phyloP scores from a whole-genome alignment of 1,140 invertebrate species.

The Drosophila auraria region DNA sequence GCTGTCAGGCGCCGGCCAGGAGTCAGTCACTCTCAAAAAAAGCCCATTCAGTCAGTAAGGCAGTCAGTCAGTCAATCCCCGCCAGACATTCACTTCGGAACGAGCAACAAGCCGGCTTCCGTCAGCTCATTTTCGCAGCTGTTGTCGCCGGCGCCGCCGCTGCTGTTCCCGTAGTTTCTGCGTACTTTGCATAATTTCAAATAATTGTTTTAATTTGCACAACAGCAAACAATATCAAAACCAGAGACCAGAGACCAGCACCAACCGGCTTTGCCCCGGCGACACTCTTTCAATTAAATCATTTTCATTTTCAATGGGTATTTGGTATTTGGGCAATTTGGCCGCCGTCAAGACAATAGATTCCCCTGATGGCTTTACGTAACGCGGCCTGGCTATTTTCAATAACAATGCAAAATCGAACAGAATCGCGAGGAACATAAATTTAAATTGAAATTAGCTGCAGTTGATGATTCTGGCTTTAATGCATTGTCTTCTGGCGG shows the following conservation, averaged over 20 bases:
- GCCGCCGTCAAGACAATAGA: constrained; percentile 26
- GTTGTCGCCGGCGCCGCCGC: constrained; percentile 50
- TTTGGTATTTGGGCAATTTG: constrained; percentile 53
- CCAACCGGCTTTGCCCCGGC: constrained; percentile 43
- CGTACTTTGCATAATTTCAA: constrained; percentile 79
- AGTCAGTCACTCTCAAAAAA: constrained; percentile 44
- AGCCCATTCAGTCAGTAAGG: constrained; percentile 28
- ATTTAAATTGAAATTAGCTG: constrained; percentile 68
- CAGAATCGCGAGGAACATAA: constrained; percentile 62
- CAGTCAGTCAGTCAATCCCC: constrained; percentile 34
- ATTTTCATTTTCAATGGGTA: constrained; percentile 66
- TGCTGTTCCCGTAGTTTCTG: constrained; percentile 60
- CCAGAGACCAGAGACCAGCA: constrained; percentile 22
- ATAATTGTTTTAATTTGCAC: constrained; percentile 80
- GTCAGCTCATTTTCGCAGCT: constrained; percentile 73
- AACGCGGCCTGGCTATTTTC: constrained; percentile 43
- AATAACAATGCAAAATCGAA: constrained; percentile 73
- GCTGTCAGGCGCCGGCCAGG: constrained; percentile 33
- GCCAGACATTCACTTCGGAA: constrained; percentile 56
- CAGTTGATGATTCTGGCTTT: constrained; percentile 38
- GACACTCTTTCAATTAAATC: constrained; percentile 72
- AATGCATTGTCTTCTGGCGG: constrained; percentile 62
- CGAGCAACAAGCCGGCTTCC: constrained; percentile 56
- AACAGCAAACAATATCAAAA: constrained; percentile 73
- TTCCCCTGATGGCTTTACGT: constrained; percentile 26